These are phyloP conservation scores for Chloebia gouldiae DNA, from an alignment of 2,113 vertebrate species.

Conservation along the genomic window DNA sequence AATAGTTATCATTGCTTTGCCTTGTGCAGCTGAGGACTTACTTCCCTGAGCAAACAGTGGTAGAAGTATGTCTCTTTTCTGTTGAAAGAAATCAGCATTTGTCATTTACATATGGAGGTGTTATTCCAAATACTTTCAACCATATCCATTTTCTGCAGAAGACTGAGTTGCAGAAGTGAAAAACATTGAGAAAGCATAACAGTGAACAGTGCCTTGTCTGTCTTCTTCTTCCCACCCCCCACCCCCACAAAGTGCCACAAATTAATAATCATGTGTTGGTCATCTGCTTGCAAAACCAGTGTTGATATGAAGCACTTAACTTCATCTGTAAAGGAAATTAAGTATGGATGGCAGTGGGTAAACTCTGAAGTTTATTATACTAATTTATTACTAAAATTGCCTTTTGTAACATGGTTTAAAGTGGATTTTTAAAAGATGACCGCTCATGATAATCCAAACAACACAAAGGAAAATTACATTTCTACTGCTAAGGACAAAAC, in stretches of 20 bases:
- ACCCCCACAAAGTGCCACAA: accelerated
- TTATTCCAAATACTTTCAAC: neutral
- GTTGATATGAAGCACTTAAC: accelerated
- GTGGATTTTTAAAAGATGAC: neutral
- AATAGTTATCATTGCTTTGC: neutral
- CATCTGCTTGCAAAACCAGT: neutral
- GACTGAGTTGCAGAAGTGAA: neutral
- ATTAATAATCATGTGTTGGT: neutral
- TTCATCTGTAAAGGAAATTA: neutral
- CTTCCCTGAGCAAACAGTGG: neutral
- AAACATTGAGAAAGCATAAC: accelerated
- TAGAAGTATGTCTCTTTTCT: neutral
- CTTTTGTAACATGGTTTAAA: neutral
- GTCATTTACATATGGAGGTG: neutral
- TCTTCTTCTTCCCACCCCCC: neutral
- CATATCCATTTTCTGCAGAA: neutral
- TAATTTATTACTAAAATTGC: neutral
- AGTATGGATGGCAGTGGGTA: neutral
- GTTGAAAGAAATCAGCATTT: neutral
- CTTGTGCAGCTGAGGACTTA: neutral
- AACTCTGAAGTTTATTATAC: neutral
- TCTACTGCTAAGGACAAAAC: neutral
- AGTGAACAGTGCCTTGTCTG: neutral
- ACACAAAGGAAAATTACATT: neutral
- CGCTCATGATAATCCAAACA: neutral